Base-by-base conservation (phyloP, 2,888 invertebrate species). In the Acheta domesticus region DNA sequence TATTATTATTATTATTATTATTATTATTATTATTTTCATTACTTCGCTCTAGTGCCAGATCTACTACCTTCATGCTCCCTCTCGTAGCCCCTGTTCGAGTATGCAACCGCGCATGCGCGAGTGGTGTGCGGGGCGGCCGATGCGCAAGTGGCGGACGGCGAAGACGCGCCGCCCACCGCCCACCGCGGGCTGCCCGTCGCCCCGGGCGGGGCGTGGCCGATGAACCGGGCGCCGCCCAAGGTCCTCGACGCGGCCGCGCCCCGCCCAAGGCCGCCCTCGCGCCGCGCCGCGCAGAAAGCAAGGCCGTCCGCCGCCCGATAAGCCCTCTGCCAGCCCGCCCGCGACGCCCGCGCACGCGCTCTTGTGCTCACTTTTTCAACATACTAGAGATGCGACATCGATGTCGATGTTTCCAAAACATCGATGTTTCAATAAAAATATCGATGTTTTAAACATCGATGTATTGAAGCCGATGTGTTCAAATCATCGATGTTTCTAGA, bases 221-320 rank as follows among this genome's bases (percentile, higher is more conserved):
- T 62, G 62, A 62, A 62, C 62, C 62, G 62, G 62, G 62, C 62
- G 62, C 16, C 62, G 62, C 5, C 62, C 62, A 62, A 62, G 62
- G 62, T 62, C 62, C 62, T 19, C 62, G n/a, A n/a, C 62, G n/a
- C 62, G n/a, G 62, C 62, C 62, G 62, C 62, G 62, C 62, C 62
- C 62, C 14, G 14, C 62, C n/a, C 62, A 62, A 62, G 62, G 62
- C 62, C 62, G 62, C 16, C 62, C 62, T 62, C n/a, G 36, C n/a
- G 62, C 0, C 62, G n/a, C 62, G n/a, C 36, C 14, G 62, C 62
- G 62, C 62, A 62, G 36, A 36, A 36, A 36, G 36, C 36, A 36
- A 36, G 36, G 36, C 36, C 36, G n/a, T 1, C 62, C 62, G 62
- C 62, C 62, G 16, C 62, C n/a, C 62, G 36, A 14, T 62, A n/a